These are phyloP conservation scores for Microctonus brassicae DNA, from an alignment of 2,888 invertebrate genomes.

Conservation along the genomic window DNA sequence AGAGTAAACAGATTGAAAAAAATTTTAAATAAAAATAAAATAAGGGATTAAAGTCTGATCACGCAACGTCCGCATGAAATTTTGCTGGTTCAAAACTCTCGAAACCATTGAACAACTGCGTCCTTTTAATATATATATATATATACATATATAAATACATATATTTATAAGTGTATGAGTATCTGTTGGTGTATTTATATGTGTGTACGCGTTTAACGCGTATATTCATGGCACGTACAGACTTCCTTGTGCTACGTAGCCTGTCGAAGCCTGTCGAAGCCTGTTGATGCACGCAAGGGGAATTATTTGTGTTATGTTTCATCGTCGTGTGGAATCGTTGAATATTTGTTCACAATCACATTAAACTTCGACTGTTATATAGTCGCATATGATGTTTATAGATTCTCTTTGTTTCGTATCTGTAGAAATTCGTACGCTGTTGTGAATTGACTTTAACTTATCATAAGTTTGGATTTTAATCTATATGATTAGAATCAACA, in stretches of 20 bases:
- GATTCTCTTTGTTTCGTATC: background rate
- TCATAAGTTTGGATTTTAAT: background rate
- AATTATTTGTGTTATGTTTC: background rate
- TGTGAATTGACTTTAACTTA: background rate
- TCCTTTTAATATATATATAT: conserved; percentile 30
- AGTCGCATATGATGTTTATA: background rate
- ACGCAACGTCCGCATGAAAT: conserved; percentile 47
- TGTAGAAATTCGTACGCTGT: background rate
- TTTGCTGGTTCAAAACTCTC: conserved; percentile 19
- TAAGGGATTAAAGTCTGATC: conserved; percentile 51
- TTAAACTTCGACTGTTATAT: background rate
- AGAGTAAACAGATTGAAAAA: conserved; percentile 33
- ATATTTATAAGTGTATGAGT: no score
- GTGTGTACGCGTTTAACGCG: conserved; percentile 19
- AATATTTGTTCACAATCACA: background rate
- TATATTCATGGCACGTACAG: conserved; percentile 32
- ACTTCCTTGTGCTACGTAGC: conserved; percentile 30
- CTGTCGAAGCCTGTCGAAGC: no score
- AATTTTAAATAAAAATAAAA: conserved; percentile 50
- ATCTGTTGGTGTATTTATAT: background rate
- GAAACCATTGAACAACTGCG: conserved; percentile 4
- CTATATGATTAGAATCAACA: background rate
- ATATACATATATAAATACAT: conserved; percentile 36
- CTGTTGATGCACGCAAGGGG: conserved; percentile 7
- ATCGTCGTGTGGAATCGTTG: conserved; percentile 12